phyloP scores from a whole-genome alignment of 1,140 invertebrate species.

The Caligus rogercresseyi region DNA sequence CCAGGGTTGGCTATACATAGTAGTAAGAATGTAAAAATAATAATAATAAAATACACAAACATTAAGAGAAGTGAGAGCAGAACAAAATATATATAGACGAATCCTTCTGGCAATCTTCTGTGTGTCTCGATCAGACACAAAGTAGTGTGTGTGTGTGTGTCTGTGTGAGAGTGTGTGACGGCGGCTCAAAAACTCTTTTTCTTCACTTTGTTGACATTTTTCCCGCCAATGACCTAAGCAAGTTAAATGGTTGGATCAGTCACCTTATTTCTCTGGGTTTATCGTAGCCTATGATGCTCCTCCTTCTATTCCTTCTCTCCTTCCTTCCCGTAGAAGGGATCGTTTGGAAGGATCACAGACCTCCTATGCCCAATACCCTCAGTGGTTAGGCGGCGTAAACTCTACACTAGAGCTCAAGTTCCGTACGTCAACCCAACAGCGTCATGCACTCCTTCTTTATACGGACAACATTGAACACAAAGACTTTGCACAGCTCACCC shows the following conservation, averaged over 20 bases:
- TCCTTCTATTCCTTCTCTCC: background rate
- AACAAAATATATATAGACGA: background rate
- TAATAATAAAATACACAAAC: background rate
- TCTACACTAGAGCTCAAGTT: background rate
- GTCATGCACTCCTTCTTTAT: slow-evolving; percentile 7
- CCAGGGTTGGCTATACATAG: background rate
- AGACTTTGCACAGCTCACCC: slow-evolving; percentile 1
- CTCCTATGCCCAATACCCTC: slow-evolving; percentile 12
- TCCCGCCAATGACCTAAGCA: too few relatives aligned
- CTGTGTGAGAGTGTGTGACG: too few relatives aligned
- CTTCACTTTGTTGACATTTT: background rate
- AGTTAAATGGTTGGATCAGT: too few relatives aligned
- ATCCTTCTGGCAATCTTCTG: background rate
- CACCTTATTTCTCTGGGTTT: too few relatives aligned
- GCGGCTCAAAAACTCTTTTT: too few relatives aligned
- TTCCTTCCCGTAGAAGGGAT: background rate
- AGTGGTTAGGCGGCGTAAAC: slow-evolving; percentile 16
- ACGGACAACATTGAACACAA: slow-evolving; percentile 4
- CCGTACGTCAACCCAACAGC: background rate
- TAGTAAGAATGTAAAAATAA: background rate
- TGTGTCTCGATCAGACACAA: background rate
- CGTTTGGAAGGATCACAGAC: slow-evolving; percentile 15
- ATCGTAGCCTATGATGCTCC: background rate
- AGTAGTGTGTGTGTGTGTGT: background rate
- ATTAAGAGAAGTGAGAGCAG: background rate